Evolutionary conservation across 1,140 invertebrate species (phyloP).

Genomic region (Nixonia krombeini): DNA sequence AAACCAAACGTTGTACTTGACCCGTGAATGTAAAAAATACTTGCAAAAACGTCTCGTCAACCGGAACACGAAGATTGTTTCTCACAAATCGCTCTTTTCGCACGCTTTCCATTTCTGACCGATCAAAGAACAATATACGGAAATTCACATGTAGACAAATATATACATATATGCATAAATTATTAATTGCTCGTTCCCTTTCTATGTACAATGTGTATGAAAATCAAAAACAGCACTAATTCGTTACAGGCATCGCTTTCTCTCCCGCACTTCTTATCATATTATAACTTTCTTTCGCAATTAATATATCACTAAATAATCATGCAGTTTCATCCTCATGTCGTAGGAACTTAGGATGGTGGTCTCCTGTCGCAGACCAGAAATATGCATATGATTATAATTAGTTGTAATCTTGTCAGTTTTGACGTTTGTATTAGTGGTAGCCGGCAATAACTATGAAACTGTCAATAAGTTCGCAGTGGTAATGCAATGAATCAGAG

Average conservation of each 20-base stretch:
- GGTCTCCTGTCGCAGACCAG: constrained; percentile 53
- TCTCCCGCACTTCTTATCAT: constrained; percentile 3
- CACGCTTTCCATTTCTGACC: constrained; percentile 35
- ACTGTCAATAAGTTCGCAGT: constrained; percentile 16
- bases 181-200: constrained; percentile 64
- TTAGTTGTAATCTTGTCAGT: constrained; percentile 11
- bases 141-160: constrained; percentile 65
- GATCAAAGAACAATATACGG: constrained; percentile 62
- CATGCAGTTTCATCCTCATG: constrained; percentile 59
- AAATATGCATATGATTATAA: constrained; percentile 48
- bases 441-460: constrained; percentile 24
- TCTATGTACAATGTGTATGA: constrained; percentile 64
- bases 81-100: constrained; percentile 36
- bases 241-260: constrained; percentile 36
- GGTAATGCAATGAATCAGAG: too few species aligned
- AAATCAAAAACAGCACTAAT: constrained; percentile 64
- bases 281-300: neutral
- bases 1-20: too few species aligned
- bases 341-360: constrained; percentile 69
- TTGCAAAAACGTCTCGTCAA: constrained; percentile 8
- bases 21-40: too few species aligned
- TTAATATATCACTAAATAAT: constrained; percentile 40
- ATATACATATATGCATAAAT: constrained; percentile 63
- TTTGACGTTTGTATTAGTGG: constrained; percentile 20
- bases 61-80: constrained; percentile 24